Evolutionary conservation across 2,113 vertebrate genomes (phyloP).

Genomic region (Mola mola): DNA sequence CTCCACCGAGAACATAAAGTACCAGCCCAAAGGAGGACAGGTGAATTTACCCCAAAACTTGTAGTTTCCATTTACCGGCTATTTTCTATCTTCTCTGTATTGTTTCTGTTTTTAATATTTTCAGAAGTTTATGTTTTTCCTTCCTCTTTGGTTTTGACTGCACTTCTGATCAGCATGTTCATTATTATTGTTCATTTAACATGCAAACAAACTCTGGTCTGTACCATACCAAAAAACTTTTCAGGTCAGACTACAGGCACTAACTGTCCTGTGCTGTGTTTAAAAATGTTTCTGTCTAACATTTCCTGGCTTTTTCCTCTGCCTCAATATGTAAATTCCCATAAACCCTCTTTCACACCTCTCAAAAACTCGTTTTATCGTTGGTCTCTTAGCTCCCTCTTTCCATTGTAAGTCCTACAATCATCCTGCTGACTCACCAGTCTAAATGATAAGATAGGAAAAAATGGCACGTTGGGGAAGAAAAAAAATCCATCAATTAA

Average conservation of each 20-base stretch:
- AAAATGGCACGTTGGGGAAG: not conserved
- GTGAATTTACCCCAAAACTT: slow-evolving; percentile 79
- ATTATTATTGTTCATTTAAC: no score
- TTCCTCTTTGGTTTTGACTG: not conserved
- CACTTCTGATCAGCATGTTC: no score
- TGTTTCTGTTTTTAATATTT: not conserved
- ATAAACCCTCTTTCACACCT: not conserved
- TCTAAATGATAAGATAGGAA: not conserved
- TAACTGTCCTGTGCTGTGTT: no score
- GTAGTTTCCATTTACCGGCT: no score
- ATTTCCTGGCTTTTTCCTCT: slow-evolving; percentile 23
- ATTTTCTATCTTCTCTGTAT: not conserved
- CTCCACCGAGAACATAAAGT: slow-evolving; percentile 97
- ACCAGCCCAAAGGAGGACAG: slow-evolving; percentile 98
- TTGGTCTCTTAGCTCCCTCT: slow-evolving; percentile 13
- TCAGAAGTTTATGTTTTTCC: not conserved
- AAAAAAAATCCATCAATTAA: not conserved
- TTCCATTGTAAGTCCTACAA: not conserved
- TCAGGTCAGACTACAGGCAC: not conserved
- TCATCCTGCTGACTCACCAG: slow-evolving; percentile 6
- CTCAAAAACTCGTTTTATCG: not conserved
- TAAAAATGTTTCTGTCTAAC: slow-evolving; percentile 17
- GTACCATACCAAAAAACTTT: not conserved
- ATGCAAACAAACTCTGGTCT: no score
- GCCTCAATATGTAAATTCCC: slow-evolving; percentile 6